These are phyloP conservation scores for Thecophora atra DNA, from an alignment of 2,888 invertebrate species.

Conservation along the genomic window DNA sequence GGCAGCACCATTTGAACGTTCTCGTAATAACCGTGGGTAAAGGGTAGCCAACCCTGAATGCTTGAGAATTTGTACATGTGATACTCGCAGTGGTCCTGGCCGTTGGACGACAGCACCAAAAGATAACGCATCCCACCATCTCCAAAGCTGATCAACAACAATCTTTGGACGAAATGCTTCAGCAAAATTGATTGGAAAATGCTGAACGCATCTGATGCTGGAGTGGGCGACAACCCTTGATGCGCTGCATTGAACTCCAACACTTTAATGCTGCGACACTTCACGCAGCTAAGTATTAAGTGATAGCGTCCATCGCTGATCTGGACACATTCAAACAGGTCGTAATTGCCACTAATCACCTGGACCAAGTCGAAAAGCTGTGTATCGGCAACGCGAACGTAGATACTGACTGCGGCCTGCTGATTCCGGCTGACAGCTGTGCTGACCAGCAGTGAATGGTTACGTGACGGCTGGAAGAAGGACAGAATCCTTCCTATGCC, in stretches of 20 bases:
- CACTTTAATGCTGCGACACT: slow-evolving; percentile 54
- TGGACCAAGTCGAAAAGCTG: slow-evolving; percentile 54
- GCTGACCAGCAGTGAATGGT: slow-evolving; percentile 45
- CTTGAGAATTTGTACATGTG: slow-evolving; percentile 54
- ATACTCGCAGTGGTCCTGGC: slow-evolving; percentile 53
- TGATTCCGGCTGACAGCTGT: slow-evolving; percentile 48
- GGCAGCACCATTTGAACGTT: slow-evolving; percentile 55
- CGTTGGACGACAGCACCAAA: slow-evolving; percentile 51
- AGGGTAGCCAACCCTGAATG: slow-evolving; percentile 58
- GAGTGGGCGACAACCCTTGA: slow-evolving; percentile 5
- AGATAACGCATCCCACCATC: slow-evolving; percentile 50
- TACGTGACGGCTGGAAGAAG: slow-evolving; percentile 43
- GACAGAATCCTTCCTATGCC: slow-evolving; percentile 53
- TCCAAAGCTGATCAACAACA: slow-evolving; percentile 51
- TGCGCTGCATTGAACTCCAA: slow-evolving; percentile 37
- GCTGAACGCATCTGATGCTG: slow-evolving; percentile 48
- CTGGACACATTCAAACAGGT: slow-evolving; percentile 52
- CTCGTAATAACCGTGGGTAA: slow-evolving; percentile 54
- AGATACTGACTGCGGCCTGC: slow-evolving; percentile 53
- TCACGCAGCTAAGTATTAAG: slow-evolving; percentile 54
- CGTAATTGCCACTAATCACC: slow-evolving; percentile 58
- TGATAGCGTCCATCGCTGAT: slow-evolving; percentile 47
- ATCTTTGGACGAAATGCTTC: slow-evolving; percentile 51
- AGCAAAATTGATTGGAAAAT: slow-evolving; percentile 56
- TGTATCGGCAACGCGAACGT: slow-evolving; percentile 42